Evolutionary conservation across 2,888 invertebrate genomes (phyloP).

Genomic region (Tipula vernalis): DNA sequence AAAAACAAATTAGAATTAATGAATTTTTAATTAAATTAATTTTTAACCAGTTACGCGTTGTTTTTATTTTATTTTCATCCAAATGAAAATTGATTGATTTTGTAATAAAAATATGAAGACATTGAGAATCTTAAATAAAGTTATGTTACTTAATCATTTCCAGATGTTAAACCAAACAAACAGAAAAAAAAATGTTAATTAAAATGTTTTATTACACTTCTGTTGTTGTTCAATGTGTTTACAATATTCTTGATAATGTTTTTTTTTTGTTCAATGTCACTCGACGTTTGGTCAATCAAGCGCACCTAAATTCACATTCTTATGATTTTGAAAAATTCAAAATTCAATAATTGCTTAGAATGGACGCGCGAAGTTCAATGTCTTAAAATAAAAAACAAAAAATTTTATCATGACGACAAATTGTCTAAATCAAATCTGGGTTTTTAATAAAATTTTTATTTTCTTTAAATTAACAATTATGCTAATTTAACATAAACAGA

Average conservation of each 20-base stretch:
- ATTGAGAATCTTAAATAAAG: neutral
- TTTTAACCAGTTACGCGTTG: neutral
- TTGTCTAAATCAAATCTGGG: neutral
- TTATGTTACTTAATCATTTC: neutral
- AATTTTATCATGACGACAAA: neutral
- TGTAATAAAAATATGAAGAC: neutral
- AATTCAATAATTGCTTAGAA: neutral
- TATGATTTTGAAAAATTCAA: neutral
- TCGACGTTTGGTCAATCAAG: neutral
- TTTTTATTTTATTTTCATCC: neutral
- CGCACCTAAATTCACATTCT: neutral
- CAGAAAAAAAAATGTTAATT: neutral
- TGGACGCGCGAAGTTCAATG: neutral
- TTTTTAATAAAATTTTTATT: neutral
- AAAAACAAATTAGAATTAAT: neutral
- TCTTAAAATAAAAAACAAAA: neutral
- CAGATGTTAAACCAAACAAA: neutral
- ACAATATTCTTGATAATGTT: neutral
- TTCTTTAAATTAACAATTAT: neutral
- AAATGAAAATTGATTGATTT: neutral
- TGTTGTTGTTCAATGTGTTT: neutral
- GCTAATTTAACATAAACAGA: neutral
- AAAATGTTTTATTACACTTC: neutral
- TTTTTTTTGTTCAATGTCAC: neutral
- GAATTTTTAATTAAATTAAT: neutral